A percentile compares a stretch with the other conserved stretches of the same genome.
phyloP scores from a whole-genome alignment of 2,888 invertebrate genomes.

The Drosophila subsilvestris region DNA sequence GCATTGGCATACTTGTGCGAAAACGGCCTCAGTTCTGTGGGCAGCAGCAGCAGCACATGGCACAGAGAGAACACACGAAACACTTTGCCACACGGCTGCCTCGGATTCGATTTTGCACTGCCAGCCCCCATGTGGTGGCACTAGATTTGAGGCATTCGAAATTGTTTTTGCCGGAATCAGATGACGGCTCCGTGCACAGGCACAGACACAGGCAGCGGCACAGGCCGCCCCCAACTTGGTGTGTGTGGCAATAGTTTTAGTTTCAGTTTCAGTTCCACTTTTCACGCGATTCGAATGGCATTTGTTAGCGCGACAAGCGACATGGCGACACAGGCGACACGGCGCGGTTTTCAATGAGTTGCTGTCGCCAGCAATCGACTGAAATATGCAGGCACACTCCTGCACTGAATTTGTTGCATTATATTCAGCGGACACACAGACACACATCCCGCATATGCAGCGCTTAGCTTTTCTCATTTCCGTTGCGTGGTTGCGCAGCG shows the following conservation, averaged over 20 bases:
- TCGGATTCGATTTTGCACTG: slow-evolving; percentile 36
- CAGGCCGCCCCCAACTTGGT: not conserved
- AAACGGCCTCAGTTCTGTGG: slow-evolving; percentile 31
- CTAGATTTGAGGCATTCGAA: slow-evolving; percentile 27
- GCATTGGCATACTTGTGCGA: slow-evolving; percentile 49
- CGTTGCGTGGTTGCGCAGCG: slow-evolving; percentile 49
- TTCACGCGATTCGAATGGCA: slow-evolving; percentile 53
- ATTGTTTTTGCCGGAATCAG: slow-evolving; percentile 43
- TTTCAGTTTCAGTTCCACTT: slow-evolving; percentile 8
- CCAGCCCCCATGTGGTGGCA: not conserved
- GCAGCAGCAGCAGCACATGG: not conserved
- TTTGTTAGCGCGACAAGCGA: slow-evolving; percentile 31
- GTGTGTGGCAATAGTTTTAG: slow-evolving; percentile 28
- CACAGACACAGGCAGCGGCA: too few relatives aligned
- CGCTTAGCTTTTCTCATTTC: slow-evolving; percentile 65
- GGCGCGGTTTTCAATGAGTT: slow-evolving; percentile 34
- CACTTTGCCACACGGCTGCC: slow-evolving; percentile 20
- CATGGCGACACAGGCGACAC: slow-evolving; percentile 9
- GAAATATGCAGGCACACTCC: slow-evolving; percentile 22
- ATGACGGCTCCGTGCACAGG: slow-evolving; percentile 3
- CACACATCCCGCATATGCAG: not conserved
- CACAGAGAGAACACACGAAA: not conserved
- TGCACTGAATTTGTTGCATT: slow-evolving; percentile 58
- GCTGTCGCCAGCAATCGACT: slow-evolving; percentile 39
- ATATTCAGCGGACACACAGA: slow-evolving; percentile 49